A percentile compares a stretch with the other conserved stretches of the same genome.
These are phyloP conservation scores for Okamejei kenojei DNA, from an alignment of 2,797 vertebrate species.

Conservation along the genomic window DNA sequence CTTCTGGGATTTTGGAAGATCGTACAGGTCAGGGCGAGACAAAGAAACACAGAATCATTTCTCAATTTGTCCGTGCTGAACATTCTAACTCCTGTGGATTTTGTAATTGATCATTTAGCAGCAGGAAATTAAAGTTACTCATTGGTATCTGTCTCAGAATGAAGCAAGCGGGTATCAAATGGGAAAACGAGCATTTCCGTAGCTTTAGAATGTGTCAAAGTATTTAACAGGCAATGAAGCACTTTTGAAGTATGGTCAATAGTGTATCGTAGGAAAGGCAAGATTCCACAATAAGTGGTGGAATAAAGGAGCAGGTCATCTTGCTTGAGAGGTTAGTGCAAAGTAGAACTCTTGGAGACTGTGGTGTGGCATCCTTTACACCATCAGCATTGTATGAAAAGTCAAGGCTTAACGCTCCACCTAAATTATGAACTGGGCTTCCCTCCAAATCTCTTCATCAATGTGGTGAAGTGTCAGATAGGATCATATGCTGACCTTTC, in stretches of 20 bases:
- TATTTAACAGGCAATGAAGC: neutral
- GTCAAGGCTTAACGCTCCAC: neutral
- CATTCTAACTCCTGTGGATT: neutral
- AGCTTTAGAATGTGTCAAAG: neutral
- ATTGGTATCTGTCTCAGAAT: neutral
- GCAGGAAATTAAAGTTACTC: neutral
- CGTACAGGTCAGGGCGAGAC: neutral
- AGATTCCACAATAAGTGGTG: neutral
- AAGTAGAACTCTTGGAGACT: neutral
- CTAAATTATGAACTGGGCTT: neutral
- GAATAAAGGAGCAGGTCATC: neutral
- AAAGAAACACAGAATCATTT: neutral
- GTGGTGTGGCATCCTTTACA: neutral
- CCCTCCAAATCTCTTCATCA: neutral
- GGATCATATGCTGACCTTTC: neutral
- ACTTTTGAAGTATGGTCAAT: neutral
- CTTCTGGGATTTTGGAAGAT: neutral
- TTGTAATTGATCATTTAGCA: neutral
- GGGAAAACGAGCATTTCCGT: neutral
- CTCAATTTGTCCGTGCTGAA: neutral
- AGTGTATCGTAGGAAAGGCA: neutral
- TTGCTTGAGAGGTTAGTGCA: neutral
- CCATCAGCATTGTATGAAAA: neutral
- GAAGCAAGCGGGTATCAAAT: neutral
- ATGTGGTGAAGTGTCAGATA: neutral